Evolutionary conservation across 1,140 invertebrate genomes (phyloP).

Genomic region (Drosophila bifasciata): DNA sequence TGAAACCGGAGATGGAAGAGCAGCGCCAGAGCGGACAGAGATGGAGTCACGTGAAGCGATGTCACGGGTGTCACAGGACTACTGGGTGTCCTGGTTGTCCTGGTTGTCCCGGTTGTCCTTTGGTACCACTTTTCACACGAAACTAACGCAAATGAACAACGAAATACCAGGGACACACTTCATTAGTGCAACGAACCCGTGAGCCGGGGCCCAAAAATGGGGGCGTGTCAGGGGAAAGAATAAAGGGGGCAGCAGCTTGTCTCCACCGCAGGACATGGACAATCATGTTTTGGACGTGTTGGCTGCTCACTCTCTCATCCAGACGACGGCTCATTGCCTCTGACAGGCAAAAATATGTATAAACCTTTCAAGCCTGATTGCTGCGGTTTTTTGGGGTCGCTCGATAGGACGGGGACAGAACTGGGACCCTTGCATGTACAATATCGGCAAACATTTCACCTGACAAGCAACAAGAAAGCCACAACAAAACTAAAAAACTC

Average conservation of each 20-base stretch:
- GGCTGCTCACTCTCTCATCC: too few species aligned
- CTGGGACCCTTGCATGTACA: slow-evolving; percentile 8
- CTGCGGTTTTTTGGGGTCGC: slow-evolving; percentile 39
- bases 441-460: slow-evolving; percentile 59
- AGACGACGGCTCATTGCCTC: slow-evolving; percentile 46
- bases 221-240: too few species aligned
- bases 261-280: slow-evolving; percentile 41
- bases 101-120: neutral
- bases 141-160: slow-evolving; percentile 50
- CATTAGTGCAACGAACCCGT: slow-evolving; percentile 55
- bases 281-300: neutral
- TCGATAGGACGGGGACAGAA: slow-evolving; percentile 1
- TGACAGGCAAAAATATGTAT: slow-evolving; percentile 34
- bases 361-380: slow-evolving; percentile 35
- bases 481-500: slow-evolving; percentile 12
- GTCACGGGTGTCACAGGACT: too few species aligned
- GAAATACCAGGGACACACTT: slow-evolving; percentile 48
- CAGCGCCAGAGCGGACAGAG: neutral
- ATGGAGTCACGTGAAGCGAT: too few species aligned
- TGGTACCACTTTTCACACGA: slow-evolving; percentile 16
- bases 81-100: neutral
- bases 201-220: neutral
- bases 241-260: too few species aligned
- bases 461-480: slow-evolving; percentile 29
- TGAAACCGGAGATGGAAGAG: slow-evolving; percentile 31